phyloP scores from a whole-genome alignment of 2,888 invertebrate species.

The Heliconius hortense region DNA sequence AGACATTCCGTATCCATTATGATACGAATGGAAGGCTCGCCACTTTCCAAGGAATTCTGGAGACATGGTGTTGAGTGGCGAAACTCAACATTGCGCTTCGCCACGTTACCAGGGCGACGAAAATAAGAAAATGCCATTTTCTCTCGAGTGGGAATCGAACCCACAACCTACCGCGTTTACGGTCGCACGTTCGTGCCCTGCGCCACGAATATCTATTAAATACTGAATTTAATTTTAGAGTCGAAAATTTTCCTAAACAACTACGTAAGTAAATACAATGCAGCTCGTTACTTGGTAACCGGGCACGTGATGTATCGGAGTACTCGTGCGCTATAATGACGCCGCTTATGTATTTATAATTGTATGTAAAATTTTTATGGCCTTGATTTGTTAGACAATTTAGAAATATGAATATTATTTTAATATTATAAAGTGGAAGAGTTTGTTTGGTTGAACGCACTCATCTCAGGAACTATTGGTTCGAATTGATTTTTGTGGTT shows the following conservation, averaged over 20 bases:
- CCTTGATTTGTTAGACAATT: not conserved
- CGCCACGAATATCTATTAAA: not conserved
- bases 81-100: not conserved
- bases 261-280: not conserved
- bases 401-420: not conserved
- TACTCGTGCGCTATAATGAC: constrained; percentile 9
- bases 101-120: not conserved
- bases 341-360: constrained; percentile 8
- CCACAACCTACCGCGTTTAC: not conserved
- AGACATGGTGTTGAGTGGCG: too few relatives aligned
- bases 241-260: not conserved
- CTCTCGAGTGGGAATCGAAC: not conserved
- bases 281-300: constrained; percentile 3
- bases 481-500: too few relatives aligned
- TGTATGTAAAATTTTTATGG: not conserved
- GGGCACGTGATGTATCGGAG: not conserved
- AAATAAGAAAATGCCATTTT: not conserved
- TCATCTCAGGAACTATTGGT: too few relatives aligned
- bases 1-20: too few relatives aligned
- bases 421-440: too few relatives aligned
- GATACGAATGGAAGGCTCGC: too few relatives aligned
- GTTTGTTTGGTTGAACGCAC: too few relatives aligned
- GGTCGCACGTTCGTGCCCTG: not conserved
- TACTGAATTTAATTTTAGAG: not conserved
- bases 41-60: too few relatives aligned